phyloP scores from a whole-genome alignment of 2,888 invertebrate genomes.

The Melinaea menophilus region DNA sequence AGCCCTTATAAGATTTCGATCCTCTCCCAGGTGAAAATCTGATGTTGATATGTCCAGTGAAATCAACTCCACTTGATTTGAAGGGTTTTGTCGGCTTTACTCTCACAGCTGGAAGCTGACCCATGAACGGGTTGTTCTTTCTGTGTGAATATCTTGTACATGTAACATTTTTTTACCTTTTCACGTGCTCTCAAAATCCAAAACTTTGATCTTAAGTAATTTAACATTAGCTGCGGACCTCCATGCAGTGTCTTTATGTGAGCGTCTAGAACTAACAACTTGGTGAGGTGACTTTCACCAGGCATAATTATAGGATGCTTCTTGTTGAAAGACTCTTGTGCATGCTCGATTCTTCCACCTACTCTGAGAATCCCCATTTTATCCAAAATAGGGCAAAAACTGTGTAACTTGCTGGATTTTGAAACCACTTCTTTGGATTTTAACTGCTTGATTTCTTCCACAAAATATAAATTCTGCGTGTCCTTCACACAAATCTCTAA shows the following conservation, averaged over 20 bases:
- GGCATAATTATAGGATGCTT: constrained; percentile 36
- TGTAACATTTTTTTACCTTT: no score
- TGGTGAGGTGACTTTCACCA: constrained; percentile 28
- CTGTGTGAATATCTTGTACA: no score
- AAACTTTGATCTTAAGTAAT: constrained; percentile 26
- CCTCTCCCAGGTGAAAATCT: constrained; percentile 13
- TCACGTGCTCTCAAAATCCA: constrained; percentile 23
- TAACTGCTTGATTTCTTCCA: no score
- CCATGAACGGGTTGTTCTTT: no score
- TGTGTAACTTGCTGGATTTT: no score
- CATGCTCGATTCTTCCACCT: constrained; percentile 31
- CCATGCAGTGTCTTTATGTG: constrained; percentile 33
- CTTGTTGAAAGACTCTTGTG: constrained; percentile 18
- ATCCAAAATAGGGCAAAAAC: constrained; percentile 31
- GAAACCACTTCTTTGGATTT: no score
- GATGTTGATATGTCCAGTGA: constrained; percentile 10
- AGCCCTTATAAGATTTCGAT: constrained; percentile 13
- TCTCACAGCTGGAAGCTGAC: no score
- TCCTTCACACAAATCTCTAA: no score
- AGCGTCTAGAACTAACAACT: constrained; percentile 32
- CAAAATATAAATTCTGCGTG: no score
- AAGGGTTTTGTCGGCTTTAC: no score
- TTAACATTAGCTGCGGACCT: constrained; percentile 29
- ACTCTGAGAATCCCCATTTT: constrained; percentile 32
- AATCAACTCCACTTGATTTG: constrained; percentile 8